Conservation (phyloP, 37 sponge, comb jelly and placozoan genomes). For the Halisarca cf. caerulea region DNA sequence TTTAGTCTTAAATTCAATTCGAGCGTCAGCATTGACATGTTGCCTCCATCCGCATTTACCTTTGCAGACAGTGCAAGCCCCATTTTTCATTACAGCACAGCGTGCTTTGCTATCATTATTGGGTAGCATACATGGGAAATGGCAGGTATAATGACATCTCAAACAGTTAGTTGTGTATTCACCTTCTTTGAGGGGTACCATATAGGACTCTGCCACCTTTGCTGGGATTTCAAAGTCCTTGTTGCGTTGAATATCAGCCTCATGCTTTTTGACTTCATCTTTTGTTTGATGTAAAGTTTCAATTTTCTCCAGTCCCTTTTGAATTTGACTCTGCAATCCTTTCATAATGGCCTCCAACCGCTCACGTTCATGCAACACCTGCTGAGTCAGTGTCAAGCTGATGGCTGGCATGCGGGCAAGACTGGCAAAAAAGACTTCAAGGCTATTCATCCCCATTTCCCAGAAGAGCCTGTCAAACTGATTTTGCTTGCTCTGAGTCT, state of each 20-base stretch:
- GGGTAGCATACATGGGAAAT: not conserved
- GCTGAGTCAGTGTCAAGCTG: conserved; percentile 56
- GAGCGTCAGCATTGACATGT: not conserved
- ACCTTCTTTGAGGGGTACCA: not conserved
- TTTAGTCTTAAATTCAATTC: not conserved
- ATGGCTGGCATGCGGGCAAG: not conserved
- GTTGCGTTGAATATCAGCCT: conserved; percentile 47
- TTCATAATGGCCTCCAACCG: conserved; percentile 48
- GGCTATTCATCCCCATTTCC: conserved; percentile 64
- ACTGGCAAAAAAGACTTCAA: conserved; percentile 43
- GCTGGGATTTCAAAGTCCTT: not conserved
- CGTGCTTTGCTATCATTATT: not conserved
- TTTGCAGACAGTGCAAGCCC: not conserved
- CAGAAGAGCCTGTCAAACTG: conserved; percentile 60
- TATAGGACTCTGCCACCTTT: not conserved
- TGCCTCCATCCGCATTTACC: not conserved
- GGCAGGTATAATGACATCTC: conserved; percentile 29
- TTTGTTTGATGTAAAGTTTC: conserved; percentile 47
- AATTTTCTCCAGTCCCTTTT: conserved; percentile 35
- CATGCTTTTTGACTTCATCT: conserved; percentile 28
- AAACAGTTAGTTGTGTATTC: conserved; percentile 37
- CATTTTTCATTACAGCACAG: conserved; percentile 29
- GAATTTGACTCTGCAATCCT: conserved; percentile 48
- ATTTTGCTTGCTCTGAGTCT: not conserved
- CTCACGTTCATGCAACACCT: conserved; percentile 59